Percentiles rank a stretch among this genome's conserved stretches.
These are phyloP conservation scores for Mandrillus leucophaeus DNA, from an alignment of 2,113 vertebrate species.

Conservation along the genomic window DNA sequence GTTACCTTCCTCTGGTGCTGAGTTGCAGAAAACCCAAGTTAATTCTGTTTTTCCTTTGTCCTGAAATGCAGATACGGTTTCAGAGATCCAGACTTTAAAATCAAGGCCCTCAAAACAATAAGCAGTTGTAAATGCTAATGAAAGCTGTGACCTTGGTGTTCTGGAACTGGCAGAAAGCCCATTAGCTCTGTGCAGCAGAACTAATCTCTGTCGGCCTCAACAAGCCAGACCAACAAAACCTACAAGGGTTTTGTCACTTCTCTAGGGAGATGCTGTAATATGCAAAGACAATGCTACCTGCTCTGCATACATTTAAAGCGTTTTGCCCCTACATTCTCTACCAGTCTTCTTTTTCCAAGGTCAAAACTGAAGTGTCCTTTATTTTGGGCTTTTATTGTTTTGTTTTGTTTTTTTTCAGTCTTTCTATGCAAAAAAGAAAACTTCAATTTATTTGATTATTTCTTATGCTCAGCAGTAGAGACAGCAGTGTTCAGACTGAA, in stretches of 20 bases:
- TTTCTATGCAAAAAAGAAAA: background rate
- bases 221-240: background rate
- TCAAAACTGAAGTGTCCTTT: background rate
- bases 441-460: background rate
- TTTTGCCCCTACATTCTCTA: background rate
- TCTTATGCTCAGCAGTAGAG: background rate
- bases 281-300: background rate
- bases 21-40: background rate
- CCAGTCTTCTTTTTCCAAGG: background rate
- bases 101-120: background rate
- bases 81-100: background rate
- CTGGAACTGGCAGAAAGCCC: background rate
- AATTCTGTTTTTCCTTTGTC: background rate
- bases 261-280: background rate
- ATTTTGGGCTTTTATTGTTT: background rate
- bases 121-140: background rate
- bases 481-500: background rate
- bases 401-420: background rate
- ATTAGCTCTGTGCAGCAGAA: background rate
- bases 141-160: slow-evolving; percentile 25
- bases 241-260: background rate
- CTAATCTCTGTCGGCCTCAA: background rate
- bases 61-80: background rate
- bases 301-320: background rate
- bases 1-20: background rate